Conservation (phyloP, 2,888 invertebrate genomes). For the Drosophila rubida region DNA sequence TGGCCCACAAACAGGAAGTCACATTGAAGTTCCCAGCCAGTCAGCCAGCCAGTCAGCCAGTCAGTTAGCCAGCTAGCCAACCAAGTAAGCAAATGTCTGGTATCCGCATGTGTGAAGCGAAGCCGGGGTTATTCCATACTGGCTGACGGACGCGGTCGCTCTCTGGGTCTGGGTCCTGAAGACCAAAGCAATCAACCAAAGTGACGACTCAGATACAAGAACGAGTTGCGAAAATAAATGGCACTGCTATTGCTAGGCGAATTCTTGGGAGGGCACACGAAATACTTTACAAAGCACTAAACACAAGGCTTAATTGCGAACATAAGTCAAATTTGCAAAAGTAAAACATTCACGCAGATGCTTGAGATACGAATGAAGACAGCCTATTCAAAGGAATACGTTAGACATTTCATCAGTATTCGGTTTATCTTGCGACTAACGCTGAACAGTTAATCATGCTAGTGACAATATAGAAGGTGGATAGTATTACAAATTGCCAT, state of each 20-base stretch:
- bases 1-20: conserved; percentile 75
- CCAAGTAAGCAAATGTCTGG: conserved; percentile 42
- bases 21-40: conserved; percentile 71
- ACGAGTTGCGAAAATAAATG: neutral
- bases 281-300: neutral
- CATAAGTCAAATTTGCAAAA: conserved; percentile 10
- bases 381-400: neutral
- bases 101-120: conserved; percentile 5
- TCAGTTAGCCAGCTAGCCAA: conserved; percentile 17
- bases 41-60: conserved; percentile 18
- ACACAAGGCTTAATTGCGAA: neutral
- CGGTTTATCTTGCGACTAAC: too few species aligned
- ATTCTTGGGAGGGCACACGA: neutral
- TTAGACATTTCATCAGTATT: too few species aligned
- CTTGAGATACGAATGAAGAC: neutral
- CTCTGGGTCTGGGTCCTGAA: conserved; percentile 76
- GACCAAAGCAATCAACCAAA: conserved; percentile 61
- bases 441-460: too few species aligned
- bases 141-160: conserved; percentile 3
- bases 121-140: conserved; percentile 4
- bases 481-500: too few species aligned
- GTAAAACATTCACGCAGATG: neutral
- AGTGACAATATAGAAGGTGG: neutral
- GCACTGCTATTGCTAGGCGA: neutral
- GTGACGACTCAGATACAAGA: conserved; percentile 25